Evolutionary conservation across 1,140 invertebrate genomes (phyloP).

Genomic region (Lucilia cuprina): DNA sequence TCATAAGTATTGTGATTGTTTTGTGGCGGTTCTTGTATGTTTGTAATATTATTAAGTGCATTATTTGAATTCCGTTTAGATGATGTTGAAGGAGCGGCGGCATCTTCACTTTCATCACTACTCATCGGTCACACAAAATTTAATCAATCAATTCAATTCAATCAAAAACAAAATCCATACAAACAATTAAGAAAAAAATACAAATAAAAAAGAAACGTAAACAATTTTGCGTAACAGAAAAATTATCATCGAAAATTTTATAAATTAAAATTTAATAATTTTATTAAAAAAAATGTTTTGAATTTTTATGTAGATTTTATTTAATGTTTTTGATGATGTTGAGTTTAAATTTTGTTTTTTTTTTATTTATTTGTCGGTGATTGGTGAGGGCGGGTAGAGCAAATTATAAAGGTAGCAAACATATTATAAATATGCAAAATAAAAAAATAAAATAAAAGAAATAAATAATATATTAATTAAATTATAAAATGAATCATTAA

Average conservation of each 20-base stretch:
- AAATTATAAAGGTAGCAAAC: background rate
- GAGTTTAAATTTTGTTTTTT: background rate
- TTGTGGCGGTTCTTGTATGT: constrained; percentile 5
- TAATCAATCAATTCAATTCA: constrained; percentile 1
- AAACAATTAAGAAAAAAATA: background rate
- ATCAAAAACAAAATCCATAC: constrained; percentile 18
- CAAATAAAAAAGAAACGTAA: constrained; percentile 15
- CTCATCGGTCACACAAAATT: background rate
- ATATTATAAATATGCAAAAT: background rate
- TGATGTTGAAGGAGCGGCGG: constrained; percentile 35
- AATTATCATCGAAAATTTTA: too few species aligned
- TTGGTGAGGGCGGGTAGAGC: background rate
- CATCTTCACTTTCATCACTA: constrained; percentile 36
- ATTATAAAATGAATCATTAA: background rate
- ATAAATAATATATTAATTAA: background rate
- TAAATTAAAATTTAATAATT: too few species aligned
- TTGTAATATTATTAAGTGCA: constrained; percentile 18
- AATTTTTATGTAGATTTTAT: background rate
- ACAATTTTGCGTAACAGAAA: constrained; percentile 2
- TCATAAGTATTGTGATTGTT: constrained; percentile 14
- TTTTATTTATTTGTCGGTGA: background rate
- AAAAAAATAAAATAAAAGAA: background rate
- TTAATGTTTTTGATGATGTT: background rate
- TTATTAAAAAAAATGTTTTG: background rate
- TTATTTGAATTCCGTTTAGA: constrained; percentile 31